Evolutionary conservation across 1,140 invertebrate genomes (phyloP), one percentile per base, ranked within the genome.

Genomic region (Drosophila paulistorum): DNA sequence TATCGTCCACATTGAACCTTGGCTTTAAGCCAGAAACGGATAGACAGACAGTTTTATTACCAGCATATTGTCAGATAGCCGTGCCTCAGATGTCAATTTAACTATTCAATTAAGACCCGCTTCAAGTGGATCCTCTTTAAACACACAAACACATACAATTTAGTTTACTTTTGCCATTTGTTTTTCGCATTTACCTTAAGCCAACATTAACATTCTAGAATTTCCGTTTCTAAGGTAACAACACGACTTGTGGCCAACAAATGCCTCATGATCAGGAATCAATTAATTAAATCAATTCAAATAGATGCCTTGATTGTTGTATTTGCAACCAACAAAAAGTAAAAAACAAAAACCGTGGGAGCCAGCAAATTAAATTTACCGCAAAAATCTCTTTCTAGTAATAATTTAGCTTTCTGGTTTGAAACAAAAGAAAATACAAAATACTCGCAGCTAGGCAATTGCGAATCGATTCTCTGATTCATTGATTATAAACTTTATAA

Each of bases 281-380:
- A 59, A 59, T 59, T 59, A 59, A 59, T 59, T 37, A 59, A 59
- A 59, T 59, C 57, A 59, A 59, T 59, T 39, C 26, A 59, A 59
- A 59, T 59, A 20, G 33, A 33, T 35, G 30, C 55, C 33, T 37
- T 37, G 55, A 58, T 58, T 58, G 55, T 35, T 58, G 55, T 35
- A 35, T 14, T 30, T 30, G 30, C 30, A 30, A 30, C 30, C 5
- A 9, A n/a, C 30, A 35, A 20, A 20, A 17, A 35, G 20, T 9
- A 13, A 14, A 20, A 10, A 14, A 59, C 23, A 26, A 58, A 59
- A 14, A 59, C 33, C 57, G 57, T 59, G 57, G 57, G 57, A 59
- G 33, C 33, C 57, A 20, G 57, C 57, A 30, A 33, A 59, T 51
- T 51, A 59, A 59, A 59, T 37, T n/a, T 37, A 59, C 57, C 57